These are phyloP conservation scores for Neoscelio sp. DNA, from an alignment of 2,888 invertebrate species.

Conservation along the genomic window DNA sequence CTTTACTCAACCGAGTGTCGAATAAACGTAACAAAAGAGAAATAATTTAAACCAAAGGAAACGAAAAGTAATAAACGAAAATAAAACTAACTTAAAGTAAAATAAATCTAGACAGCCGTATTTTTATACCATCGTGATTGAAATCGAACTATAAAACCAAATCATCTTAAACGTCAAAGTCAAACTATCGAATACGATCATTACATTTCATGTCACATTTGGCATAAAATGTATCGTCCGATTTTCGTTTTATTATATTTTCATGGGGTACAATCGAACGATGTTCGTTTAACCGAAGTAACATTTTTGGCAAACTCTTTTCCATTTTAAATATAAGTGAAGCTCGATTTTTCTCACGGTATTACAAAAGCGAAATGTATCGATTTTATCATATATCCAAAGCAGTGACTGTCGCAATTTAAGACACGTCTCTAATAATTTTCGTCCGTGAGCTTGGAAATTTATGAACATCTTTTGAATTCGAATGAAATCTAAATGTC, in stretches of 20 bases:
- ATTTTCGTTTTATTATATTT: background rate
- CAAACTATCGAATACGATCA: constrained; percentile 33
- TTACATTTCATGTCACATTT: constrained; percentile 11
- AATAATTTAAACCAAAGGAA: constrained; percentile 32
- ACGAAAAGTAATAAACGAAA: constrained; percentile 42
- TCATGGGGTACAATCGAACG: too few species aligned
- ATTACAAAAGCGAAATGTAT: constrained; percentile 16
- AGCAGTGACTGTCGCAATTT: constrained; percentile 10
- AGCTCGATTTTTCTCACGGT: background rate
- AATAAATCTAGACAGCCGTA: constrained; percentile 60
- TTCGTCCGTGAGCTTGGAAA: background rate
- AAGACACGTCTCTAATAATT: too few species aligned
- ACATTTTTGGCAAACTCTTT: background rate
- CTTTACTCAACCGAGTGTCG: constrained; percentile 1
- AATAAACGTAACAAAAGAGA: constrained; percentile 30
- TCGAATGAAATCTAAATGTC: too few species aligned
- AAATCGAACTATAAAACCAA: too few species aligned
- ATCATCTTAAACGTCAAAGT: constrained; percentile 24
- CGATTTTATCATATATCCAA: background rate
- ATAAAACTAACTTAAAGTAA: constrained; percentile 53
- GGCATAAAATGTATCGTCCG: background rate
- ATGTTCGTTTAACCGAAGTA: too few species aligned
- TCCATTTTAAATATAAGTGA: constrained; percentile 1
- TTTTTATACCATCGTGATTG: too few species aligned
- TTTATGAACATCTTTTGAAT: too few species aligned